Evolutionary conservation across 2,113 vertebrate species (phyloP).

Genomic region (Taurulus bubalis): DNA sequence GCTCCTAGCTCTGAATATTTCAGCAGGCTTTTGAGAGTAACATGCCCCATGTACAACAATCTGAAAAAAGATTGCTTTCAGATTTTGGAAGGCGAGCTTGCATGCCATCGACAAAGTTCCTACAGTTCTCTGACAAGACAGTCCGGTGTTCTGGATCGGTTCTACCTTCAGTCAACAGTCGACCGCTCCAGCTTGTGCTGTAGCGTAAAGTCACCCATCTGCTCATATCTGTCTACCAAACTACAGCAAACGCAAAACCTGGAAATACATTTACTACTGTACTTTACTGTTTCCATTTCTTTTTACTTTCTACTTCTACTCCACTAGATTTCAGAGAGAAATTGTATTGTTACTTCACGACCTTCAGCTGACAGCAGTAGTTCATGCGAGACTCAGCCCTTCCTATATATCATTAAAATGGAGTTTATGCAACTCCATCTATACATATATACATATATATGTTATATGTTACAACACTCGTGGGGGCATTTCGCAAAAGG

Average conservation of each 20-base stretch:
- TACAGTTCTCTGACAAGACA: slow-evolving; percentile 29
- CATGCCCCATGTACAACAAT: slow-evolving; percentile 36
- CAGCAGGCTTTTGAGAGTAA: slow-evolving; percentile 47
- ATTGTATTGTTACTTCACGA: too few relatives aligned
- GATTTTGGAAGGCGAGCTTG: slow-evolving; percentile 27
- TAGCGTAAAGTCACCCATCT: slow-evolving; percentile 50
- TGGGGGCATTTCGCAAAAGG: neutral
- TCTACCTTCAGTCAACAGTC: slow-evolving; percentile 55
- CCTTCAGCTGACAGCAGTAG: neutral
- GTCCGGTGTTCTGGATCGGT: slow-evolving; percentile 53
- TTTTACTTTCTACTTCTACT: neutral
- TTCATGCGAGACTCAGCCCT: neutral
- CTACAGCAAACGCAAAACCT: slow-evolving; percentile 8
- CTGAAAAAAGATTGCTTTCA: slow-evolving; percentile 43
- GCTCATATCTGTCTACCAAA: slow-evolving; percentile 27
- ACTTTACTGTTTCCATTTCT: neutral
- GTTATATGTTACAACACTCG: too few relatives aligned
- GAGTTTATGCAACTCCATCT: neutral
- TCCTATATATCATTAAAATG: neutral
- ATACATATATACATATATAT: neutral
- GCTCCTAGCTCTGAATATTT: slow-evolving; percentile 66
- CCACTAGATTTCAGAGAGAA: neutral
- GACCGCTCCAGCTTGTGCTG: slow-evolving; percentile 35
- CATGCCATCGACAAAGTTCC: slow-evolving; percentile 42
- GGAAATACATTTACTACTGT: neutral